Percentiles rank a stretch among this genome's conserved stretches.
Evolutionary conservation across 2,113 vertebrate genomes (phyloP).

Genomic region (Prinia subflava): DNA sequence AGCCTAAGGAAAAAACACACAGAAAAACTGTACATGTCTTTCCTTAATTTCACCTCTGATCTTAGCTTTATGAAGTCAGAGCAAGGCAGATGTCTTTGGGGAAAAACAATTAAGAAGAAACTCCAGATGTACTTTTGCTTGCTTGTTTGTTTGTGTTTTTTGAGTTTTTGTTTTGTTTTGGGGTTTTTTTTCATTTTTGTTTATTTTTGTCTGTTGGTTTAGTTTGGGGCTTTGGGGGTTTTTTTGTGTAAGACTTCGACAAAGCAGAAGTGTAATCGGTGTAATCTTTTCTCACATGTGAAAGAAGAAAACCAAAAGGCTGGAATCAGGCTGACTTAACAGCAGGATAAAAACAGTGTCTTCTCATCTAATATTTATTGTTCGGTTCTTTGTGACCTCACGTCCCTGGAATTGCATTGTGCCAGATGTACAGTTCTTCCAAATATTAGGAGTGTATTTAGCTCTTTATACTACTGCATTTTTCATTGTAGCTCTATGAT

Average conservation of each 20-base stretch:
- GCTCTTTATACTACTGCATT: background rate
- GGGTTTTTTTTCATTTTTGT: background rate
- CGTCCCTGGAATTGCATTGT: background rate
- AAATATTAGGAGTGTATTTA: background rate
- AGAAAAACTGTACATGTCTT: background rate
- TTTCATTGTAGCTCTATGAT: background rate
- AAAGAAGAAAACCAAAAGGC: background rate
- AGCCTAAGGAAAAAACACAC: background rate
- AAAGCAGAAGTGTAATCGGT: background rate
- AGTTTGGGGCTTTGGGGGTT: background rate
- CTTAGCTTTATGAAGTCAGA: background rate
- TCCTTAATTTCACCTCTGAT: background rate
- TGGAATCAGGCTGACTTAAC: background rate
- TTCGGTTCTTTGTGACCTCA: background rate
- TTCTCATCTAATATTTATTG: background rate
- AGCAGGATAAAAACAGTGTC: background rate
- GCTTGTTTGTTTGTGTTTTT: no score
- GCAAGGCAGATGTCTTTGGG: background rate
- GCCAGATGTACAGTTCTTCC: background rate
- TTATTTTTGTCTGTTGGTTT: background rate
- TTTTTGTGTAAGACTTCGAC: background rate
- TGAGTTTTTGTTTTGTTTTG: background rate
- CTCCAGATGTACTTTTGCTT: background rate
- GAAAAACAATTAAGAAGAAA: background rate
- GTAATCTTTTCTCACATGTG: background rate